A percentile compares a stretch with the other conserved stretches of the same genome.
Conservation (phyloP, 2,797 vertebrate species). For the Botia kubotai region DNA sequence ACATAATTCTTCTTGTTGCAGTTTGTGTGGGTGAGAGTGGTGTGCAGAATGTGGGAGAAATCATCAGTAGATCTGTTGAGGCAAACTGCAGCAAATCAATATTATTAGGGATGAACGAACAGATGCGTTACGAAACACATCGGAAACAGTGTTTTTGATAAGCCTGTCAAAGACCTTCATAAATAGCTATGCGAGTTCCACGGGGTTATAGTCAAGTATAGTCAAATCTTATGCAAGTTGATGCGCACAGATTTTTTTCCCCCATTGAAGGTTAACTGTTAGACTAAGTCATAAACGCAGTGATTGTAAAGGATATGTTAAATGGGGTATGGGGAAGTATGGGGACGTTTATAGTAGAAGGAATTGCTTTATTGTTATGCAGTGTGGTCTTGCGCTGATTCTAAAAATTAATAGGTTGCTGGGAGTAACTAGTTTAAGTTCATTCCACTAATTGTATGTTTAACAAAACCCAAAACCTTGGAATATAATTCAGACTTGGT, state of each 20-base stretch:
- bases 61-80: too few species aligned
- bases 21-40: too few species aligned
- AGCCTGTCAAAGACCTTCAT: too few species aligned
- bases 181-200: too few species aligned
- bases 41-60: too few species aligned
- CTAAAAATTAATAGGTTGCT: slow-evolving; percentile 70
- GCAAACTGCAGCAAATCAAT: too few species aligned
- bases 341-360: slow-evolving; percentile 63
- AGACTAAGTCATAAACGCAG: slow-evolving; percentile 58
- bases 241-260: slow-evolving; percentile 49
- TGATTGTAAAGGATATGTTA: slow-evolving; percentile 62
- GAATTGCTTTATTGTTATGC: slow-evolving; percentile 64
- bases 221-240: neutral
- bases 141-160: too few species aligned
- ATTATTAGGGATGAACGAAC: too few species aligned
- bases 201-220: too few species aligned
- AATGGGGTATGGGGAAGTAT: slow-evolving; percentile 66
- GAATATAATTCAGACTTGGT: slow-evolving; percentile 51
- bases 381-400: slow-evolving; percentile 58
- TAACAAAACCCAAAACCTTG: slow-evolving; percentile 59
- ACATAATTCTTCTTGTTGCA: too few species aligned
- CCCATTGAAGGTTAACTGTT: slow-evolving; percentile 62
- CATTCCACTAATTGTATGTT: slow-evolving; percentile 73
- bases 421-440: slow-evolving; percentile 58
- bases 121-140: too few species aligned